Conservation (phyloP, 1,140 invertebrate genomes). For the Bombus consobrinus region DNA sequence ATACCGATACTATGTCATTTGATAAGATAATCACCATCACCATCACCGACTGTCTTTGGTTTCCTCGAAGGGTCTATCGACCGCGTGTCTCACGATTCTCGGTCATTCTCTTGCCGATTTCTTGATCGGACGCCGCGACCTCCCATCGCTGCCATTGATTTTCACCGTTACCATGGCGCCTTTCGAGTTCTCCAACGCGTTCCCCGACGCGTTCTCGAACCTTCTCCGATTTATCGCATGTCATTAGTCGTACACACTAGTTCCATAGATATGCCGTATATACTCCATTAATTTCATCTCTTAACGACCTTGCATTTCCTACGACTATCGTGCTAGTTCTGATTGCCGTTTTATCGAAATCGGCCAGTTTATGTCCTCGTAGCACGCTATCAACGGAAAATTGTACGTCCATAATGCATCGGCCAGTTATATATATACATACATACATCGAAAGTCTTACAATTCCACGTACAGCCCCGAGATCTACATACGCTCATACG, state of each 20-base stretch:
- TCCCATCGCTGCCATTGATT: conserved; percentile 33
- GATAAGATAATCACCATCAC: conserved; percentile 69
- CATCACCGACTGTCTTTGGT: conserved; percentile 54
- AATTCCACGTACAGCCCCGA: not conserved
- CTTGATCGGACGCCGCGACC: not conserved
- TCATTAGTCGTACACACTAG: not conserved
- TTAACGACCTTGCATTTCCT: conserved; percentile 11
- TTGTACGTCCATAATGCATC: no score
- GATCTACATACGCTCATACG: conserved; percentile 13
- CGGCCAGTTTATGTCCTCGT: not conserved
- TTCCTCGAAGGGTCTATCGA: conserved; percentile 28
- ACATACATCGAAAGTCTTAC: not conserved
- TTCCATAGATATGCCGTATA: not conserved
- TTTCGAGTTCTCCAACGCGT: not conserved
- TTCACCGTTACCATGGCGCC: conserved; percentile 60
- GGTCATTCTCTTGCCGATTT: not conserved
- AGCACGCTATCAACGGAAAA: not conserved
- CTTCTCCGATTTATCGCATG: not conserved
- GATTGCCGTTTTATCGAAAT: not conserved
- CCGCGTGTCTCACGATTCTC: conserved; percentile 3
- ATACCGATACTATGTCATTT: conserved; percentile 39
- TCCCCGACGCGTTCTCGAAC: not conserved
- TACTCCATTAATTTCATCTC: not conserved
- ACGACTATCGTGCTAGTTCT: not conserved
- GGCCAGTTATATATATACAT: no score